phyloP scores from a whole-genome alignment of 2,797 vertebrate species.

The Dermochelys coriacea region DNA sequence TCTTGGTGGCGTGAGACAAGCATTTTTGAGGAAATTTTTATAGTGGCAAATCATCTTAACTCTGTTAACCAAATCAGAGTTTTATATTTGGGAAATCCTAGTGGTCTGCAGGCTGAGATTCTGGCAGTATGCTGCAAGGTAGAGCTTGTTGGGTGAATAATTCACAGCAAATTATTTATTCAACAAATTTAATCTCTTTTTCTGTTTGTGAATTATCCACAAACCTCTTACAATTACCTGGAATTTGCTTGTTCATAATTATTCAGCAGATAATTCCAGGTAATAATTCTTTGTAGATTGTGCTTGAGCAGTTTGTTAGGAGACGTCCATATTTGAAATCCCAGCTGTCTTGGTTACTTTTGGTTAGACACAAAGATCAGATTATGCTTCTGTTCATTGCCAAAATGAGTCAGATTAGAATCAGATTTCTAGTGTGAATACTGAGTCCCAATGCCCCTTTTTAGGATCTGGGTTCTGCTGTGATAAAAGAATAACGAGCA shows the following conservation, averaged over 20 bases:
- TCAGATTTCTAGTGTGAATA: slow-evolving; percentile 8
- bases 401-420: slow-evolving; percentile 33
- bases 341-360: background rate
- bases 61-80: background rate
- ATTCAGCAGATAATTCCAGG: slow-evolving; percentile 4
- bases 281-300: slow-evolving; percentile 1
- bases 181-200: background rate
- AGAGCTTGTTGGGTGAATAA: background rate
- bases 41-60: background rate
- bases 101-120: background rate
- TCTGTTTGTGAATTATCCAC: background rate
- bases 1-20: background rate
- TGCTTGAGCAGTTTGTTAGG: background rate
- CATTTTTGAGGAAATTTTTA: background rate
- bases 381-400: background rate
- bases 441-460: background rate
- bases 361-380: slow-evolving; percentile 12
- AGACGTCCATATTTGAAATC: background rate
- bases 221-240: background rate
- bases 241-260: background rate
- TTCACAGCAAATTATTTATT: background rate
- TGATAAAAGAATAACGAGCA: background rate
- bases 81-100: background rate
- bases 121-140: background rate
- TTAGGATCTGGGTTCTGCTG: background rate